A percentile compares a stretch with the other conserved stretches of the same genome.
These are phyloP conservation scores for Characodon lateralis DNA, from an alignment of 2,797 vertebrate species.

Conservation along the genomic window DNA sequence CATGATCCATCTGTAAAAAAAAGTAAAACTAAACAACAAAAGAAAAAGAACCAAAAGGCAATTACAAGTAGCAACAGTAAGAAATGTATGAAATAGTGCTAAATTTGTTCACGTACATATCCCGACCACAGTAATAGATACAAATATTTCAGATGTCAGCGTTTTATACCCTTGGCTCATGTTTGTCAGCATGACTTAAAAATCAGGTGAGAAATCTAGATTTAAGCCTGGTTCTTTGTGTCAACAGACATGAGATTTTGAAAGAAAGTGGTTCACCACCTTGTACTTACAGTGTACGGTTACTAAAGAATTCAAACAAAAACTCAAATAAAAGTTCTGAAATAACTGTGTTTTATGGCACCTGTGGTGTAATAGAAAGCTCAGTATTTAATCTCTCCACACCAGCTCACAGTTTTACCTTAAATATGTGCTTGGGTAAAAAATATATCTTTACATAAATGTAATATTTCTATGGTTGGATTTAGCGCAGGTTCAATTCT, in stretches of 20 bases:
- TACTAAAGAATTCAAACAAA: slow-evolving; percentile 57
- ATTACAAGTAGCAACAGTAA: slow-evolving; percentile 55
- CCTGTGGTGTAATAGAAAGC: slow-evolving; percentile 96
- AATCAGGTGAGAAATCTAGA: slow-evolving; percentile 49
- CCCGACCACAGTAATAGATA: slow-evolving; percentile 39
- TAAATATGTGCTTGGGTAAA: slow-evolving; percentile 93
- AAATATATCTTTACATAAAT: slow-evolving; percentile 92
- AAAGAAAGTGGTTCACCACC: slow-evolving; percentile 46
- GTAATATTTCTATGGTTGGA: slow-evolving; percentile 83
- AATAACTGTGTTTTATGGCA: slow-evolving; percentile 91
- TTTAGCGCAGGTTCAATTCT: slow-evolving; percentile 77
- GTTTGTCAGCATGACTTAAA: slow-evolving; percentile 25
- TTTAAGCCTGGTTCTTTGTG: slow-evolving; percentile 29
- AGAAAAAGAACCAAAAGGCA: slow-evolving; percentile 50
- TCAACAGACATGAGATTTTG: slow-evolving; percentile 32
- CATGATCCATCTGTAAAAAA: slow-evolving; percentile 63
- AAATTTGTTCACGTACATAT: slow-evolving; percentile 32
- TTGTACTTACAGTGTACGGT: slow-evolving; percentile 47
- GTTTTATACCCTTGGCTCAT: slow-evolving; percentile 33
- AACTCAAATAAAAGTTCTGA: slow-evolving; percentile 75
- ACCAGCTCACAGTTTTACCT: slow-evolving; percentile 97
- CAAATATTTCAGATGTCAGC: slow-evolving; percentile 53
- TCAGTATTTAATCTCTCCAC: slow-evolving; percentile 92
- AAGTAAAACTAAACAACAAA: slow-evolving; percentile 77
- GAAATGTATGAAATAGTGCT: slow-evolving; percentile 51